Base-by-base conservation (phyloP, 2,888 invertebrate species). In the Drosophila greeni region DNA sequence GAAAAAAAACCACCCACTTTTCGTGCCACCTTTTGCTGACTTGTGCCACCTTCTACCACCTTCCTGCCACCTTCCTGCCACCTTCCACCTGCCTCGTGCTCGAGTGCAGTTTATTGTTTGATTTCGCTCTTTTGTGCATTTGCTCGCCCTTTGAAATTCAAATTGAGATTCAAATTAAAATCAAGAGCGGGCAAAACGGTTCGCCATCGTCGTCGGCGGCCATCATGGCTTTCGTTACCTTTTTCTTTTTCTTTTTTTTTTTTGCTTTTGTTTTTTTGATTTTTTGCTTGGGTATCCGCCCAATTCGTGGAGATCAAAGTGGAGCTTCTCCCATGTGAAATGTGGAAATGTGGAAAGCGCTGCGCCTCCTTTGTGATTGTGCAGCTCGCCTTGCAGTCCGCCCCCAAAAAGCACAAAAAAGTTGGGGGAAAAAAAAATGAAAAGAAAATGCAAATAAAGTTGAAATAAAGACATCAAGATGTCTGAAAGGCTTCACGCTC, bases 21-120 rank as follows among this genome's bases (percentile, higher is more conserved):
- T 29, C 31, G 11, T 14, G n/a, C 23, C 57, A 42, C 24, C 51
- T 34, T n/a, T n/a, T n/a, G n/a, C n/a, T n/a, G n/a, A n/a, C n/a
- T n/a, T n/a, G 11, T 14, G n/a, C 23, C 57, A 42, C 24, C 51
- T 34, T n/a, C 48, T 26, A 16, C 26, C 57, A 37, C 24, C 51
- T 34, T 12, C 51, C n/a, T n/a, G n/a, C n/a, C n/a, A 42, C 24
- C 51, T 34, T n/a, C 48, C 51, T 34, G 9, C 51, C 48, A 29
- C 45, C 31, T 11, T 20, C 54, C 51, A 39, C 66, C 62, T 47
- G 70, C 64, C 66, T 43, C 69, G 70, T 74, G 84, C 79, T 83
- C 48, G 79, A 85, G 85, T 82, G 81, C 85, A 83, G 81, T 85
- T 85, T 82, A 81, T 81, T 81, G 81, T 81, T 85, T 81, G 84